A percentile compares a stretch with the other conserved stretches of the same genome.
These are phyloP conservation scores for Andrena cerasifolii DNA, from an alignment of 1,140 invertebrate genomes.

Conservation along the genomic window DNA sequence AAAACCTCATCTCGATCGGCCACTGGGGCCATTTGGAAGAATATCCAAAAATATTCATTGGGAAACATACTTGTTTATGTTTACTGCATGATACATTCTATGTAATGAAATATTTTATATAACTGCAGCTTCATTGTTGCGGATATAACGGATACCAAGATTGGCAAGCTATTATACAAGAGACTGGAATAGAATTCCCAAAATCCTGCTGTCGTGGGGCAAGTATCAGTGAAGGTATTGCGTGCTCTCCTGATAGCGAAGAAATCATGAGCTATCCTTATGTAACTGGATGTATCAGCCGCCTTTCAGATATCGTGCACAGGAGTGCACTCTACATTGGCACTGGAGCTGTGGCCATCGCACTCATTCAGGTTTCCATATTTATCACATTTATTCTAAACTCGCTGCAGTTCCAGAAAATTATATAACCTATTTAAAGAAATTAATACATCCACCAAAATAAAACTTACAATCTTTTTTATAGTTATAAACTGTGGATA, in stretches of 20 bases:
- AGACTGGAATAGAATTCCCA: conserved; percentile 77
- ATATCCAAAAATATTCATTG: too few relatives aligned
- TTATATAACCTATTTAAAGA: neutral
- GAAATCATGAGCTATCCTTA: conserved; percentile 78
- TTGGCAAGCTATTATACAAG: conserved; percentile 82
- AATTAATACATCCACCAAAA: neutral
- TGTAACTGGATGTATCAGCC: conserved; percentile 86
- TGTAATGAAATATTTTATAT: conserved; percentile 2
- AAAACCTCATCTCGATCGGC: too few relatives aligned
- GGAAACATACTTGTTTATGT: too few relatives aligned
- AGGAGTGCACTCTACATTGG: conserved; percentile 89
- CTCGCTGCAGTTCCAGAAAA: neutral
- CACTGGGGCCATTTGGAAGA: too few relatives aligned
- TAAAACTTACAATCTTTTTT: neutral
- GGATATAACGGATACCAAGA: conserved; percentile 86
- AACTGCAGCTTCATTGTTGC: conserved; percentile 88
- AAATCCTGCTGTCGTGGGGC: conserved; percentile 83
- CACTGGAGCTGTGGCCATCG: conserved; percentile 91
- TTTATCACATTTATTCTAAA: conserved; percentile 8
- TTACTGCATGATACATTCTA: neutral
- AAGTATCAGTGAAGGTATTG: conserved; percentile 43
- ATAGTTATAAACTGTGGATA: too few relatives aligned
- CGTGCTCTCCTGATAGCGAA: conserved; percentile 33
- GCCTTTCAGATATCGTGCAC: conserved; percentile 86
- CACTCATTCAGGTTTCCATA: conserved; percentile 87